A percentile compares a stretch with the other conserved stretches of the same genome.
Conservation (phyloP, 2,113 vertebrate species). For the Pseudorasbora parva region DNA sequence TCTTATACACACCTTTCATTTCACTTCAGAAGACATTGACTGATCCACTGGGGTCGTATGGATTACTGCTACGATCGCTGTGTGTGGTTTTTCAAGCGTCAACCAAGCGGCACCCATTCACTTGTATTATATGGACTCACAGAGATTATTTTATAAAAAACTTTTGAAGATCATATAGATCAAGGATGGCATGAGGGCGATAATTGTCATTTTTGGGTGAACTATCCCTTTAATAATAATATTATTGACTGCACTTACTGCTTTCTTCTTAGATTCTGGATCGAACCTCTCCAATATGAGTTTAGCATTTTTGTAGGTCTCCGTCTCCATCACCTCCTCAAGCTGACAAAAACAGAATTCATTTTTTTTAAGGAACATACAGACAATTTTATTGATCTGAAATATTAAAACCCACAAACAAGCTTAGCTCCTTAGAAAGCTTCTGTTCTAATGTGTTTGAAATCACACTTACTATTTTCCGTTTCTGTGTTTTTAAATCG, state of each 20-base stretch:
- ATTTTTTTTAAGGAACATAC: slow-evolving; percentile 1
- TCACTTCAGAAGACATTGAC: too few relatives aligned
- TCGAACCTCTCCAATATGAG: slow-evolving; percentile 97
- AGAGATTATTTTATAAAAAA: too few relatives aligned
- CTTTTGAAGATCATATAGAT: too few relatives aligned
- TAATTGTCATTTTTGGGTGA: too few relatives aligned
- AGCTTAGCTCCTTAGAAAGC: neutral
- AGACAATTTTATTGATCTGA: neutral
- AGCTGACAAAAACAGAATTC: slow-evolving; percentile 76
- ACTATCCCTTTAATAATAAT: neutral
- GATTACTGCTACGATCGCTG: too few relatives aligned
- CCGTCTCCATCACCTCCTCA: slow-evolving; percentile 98
- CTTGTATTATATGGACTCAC: too few relatives aligned
- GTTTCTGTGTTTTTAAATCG: slow-evolving; percentile 90
- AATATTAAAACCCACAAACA: neutral
- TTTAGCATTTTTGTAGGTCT: slow-evolving; percentile 97
- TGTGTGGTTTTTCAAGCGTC: too few relatives aligned
- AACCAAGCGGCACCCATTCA: too few relatives aligned
- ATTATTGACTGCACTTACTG: slow-evolving; percentile 72
- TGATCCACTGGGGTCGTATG: too few relatives aligned
- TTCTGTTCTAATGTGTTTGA: neutral
- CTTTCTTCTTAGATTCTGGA: slow-evolving; percentile 88
- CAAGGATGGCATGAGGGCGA: too few relatives aligned
- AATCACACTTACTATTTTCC: slow-evolving; percentile 91
- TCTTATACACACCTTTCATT: too few relatives aligned